These are phyloP conservation scores for Halictus rubicundus DNA, from an alignment of 1,140 invertebrate species.

Conservation along the genomic window DNA sequence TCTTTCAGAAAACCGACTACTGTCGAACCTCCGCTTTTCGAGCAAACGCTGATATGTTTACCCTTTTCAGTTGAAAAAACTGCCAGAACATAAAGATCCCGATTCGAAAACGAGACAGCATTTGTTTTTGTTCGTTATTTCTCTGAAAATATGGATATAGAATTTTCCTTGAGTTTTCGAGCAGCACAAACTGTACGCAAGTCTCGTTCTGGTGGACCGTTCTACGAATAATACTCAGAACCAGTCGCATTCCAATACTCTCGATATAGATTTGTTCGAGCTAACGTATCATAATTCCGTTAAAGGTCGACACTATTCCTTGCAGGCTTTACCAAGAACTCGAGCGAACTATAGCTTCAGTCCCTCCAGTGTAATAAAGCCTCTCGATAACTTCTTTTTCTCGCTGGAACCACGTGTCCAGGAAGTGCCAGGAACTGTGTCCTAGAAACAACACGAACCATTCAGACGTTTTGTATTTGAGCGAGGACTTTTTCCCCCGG, in stretches of 20 bases:
- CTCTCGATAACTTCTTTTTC: not conserved
- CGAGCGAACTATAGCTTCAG: conserved; percentile 19
- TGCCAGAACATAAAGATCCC: not conserved
- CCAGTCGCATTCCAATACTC: not conserved
- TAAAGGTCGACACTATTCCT: conserved; percentile 4
- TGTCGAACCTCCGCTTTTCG: not conserved
- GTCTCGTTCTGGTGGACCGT: conserved; percentile 13
- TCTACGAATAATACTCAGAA: not conserved
- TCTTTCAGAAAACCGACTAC: not conserved
- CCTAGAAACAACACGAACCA: not conserved
- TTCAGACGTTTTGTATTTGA: not conserved
- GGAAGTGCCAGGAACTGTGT: not conserved
- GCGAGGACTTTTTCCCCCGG: conserved; percentile 6
- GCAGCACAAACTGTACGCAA: not conserved
- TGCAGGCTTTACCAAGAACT: conserved; percentile 22
- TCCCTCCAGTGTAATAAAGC: not conserved
- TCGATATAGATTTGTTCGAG: conserved; percentile 5
- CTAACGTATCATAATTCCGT: conserved; percentile 10
- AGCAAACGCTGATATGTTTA: not conserved
- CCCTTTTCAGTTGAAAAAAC: not conserved
- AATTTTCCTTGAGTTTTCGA: not conserved
- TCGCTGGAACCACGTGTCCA: not conserved
- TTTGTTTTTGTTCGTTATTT: too few species aligned
- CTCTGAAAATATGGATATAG: too few species aligned
- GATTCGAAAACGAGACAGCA: too few species aligned